Evolutionary conservation across 2,888 invertebrate genomes (phyloP), one percentile per base, ranked within the genome.

Genomic region (Lapara coniferarum): DNA sequence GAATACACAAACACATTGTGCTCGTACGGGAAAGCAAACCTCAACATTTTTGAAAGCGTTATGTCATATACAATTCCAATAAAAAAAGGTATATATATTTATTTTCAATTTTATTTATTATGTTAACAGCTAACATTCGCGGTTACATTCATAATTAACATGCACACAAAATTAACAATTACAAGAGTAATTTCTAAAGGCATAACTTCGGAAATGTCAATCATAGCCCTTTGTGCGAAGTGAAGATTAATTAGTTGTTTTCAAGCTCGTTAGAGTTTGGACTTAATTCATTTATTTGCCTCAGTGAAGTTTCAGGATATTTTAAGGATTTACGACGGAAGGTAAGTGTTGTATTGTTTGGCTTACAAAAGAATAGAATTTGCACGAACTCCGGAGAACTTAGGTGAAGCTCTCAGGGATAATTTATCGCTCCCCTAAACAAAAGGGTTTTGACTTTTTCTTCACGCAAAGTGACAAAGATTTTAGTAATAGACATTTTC

Each of bases 201-300:
- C 16, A 46, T 44, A 59, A 46, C 59, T 59, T 44, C 44, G 59
- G 16, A 59, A 59, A 59, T 59, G 44, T 59, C 59, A 46, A 59
- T 46, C 16, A 16, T 44, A 44, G 16, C 37, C 16, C 44, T 59
- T 44, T 59, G 44, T 46, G 44, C 44, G 16, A 0, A 55, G 10
- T 19, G 19, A 55, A 46, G 46, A 16, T 59, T 59, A 59, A 59
- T 59, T 46, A 46, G n/a, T 12, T 59, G 16, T 49, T 49, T 49
- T 46, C 19, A 63, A 13, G 16, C 49, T 19, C 63, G 49, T 63
- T 49, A 63, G 63, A 63, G 46, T 49, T 25, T 49, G 13, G 8
- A 7, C 19, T 19, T 46, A 63, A 16, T 46, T 63, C 13, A 19
- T 63, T 63, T 25, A 63, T 49, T 49, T 25, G 19, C 7, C 49